Percentiles rank a stretch among this genome's conserved stretches.
Evolutionary conservation across 2,888 invertebrate species (phyloP).

Genomic region (Amblyjoppa fuscipennis): DNA sequence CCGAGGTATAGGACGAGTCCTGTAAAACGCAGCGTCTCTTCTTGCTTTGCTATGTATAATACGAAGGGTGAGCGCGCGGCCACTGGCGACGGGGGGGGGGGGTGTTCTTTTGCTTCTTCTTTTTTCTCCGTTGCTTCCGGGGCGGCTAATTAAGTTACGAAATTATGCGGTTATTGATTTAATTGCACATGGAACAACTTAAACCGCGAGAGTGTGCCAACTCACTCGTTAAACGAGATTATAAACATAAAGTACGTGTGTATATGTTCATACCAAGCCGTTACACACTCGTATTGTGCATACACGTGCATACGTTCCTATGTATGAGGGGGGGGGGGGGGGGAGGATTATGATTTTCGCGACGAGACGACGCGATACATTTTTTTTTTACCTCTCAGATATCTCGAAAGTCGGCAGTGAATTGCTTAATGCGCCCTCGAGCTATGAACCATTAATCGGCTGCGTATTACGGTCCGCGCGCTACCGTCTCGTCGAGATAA

Average conservation of each 20-base stretch:
- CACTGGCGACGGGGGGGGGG: not conserved
- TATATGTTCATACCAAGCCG: slow-evolving; percentile 3
- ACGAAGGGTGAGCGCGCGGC: not conserved
- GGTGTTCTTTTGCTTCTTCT: not conserved
- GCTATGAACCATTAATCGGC: not conserved
- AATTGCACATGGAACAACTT: slow-evolving; percentile 64
- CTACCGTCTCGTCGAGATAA: not conserved
- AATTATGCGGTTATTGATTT: slow-evolving; percentile 70
- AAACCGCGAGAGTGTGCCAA: slow-evolving; percentile 36
- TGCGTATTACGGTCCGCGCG: not conserved
- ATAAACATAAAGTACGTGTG: slow-evolving; percentile 26
- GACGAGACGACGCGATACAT: not conserved
- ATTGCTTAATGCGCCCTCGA: slow-evolving; percentile 1
- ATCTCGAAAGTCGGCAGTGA: slow-evolving; percentile 12
- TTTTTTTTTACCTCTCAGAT: not conserved
- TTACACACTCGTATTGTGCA: not conserved
- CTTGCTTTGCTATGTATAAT: slow-evolving; percentile 18
- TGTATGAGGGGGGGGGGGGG: not conserved
- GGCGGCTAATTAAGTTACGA: slow-evolving; percentile 71
- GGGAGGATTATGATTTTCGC: slow-evolving; percentile 9
- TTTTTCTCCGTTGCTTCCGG: slow-evolving; percentile 55
- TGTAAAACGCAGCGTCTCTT: slow-evolving; percentile 39
- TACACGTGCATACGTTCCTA: not conserved
- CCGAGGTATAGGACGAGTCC: not conserved
- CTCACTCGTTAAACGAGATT: slow-evolving; percentile 57